These are phyloP conservation scores for Diadema setosum DNA, from an alignment of 35 echinoderm and acorn worm genomes.

Conservation along the genomic window DNA sequence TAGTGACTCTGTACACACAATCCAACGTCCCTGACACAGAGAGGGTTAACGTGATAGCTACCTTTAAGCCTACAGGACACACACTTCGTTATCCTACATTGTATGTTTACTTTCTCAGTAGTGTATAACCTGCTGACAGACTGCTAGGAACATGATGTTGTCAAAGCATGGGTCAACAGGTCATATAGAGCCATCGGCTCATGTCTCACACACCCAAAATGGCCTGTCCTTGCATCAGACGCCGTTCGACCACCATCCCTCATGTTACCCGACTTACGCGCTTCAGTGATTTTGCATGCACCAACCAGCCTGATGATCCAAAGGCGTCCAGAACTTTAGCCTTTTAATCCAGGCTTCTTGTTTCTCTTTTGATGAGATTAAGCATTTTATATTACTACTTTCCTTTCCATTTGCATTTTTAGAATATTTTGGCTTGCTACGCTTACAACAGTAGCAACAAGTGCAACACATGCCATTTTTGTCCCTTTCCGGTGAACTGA, in stretches of 20 bases:
- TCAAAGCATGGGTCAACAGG: background rate
- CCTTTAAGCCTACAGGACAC: background rate
- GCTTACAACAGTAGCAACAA: background rate
- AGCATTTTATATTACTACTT: background rate
- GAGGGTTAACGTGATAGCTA: background rate
- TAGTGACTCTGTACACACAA: no score
- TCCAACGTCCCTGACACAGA: no score
- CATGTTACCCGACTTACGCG: conserved; percentile 6
- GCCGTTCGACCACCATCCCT: background rate
- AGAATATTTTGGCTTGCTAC: background rate
- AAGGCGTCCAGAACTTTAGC: background rate
- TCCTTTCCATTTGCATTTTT: background rate
- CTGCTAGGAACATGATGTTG: background rate
- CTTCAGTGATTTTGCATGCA: background rate
- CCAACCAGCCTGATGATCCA: background rate
- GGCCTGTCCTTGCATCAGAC: background rate
- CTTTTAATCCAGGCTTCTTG: background rate
- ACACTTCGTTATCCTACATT: background rate
- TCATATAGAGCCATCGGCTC: background rate
- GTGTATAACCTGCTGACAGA: background rate
- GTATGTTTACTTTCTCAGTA: background rate
- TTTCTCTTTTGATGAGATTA: background rate
- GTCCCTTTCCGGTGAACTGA: background rate
- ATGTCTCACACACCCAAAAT: background rate
- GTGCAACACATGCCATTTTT: background rate